Percentiles rank a stretch among this genome's conserved stretches.
Evolutionary conservation across 2,113 vertebrate species (phyloP).

Genomic region (Microtus ochrogaster): DNA sequence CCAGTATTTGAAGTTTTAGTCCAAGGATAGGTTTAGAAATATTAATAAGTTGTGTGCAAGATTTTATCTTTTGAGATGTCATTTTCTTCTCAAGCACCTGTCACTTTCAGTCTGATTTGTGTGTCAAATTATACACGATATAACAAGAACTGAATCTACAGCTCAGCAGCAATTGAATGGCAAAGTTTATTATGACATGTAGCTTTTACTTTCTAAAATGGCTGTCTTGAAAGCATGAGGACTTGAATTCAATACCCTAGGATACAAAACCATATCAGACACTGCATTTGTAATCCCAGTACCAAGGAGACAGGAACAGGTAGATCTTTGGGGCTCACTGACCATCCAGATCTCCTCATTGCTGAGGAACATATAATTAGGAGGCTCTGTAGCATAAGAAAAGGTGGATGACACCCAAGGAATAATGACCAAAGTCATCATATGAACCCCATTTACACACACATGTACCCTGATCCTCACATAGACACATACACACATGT

Average conservation of each 20-base stretch:
- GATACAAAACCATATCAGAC: background rate
- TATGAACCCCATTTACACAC: background rate
- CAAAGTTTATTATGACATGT: conserved; percentile 51
- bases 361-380: background rate
- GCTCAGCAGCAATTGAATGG: conserved; percentile 1
- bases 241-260: background rate
- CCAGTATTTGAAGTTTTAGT: background rate
- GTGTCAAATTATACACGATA: background rate
- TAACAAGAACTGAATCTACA: conserved; percentile 55
- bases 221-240: background rate
- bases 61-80: background rate
- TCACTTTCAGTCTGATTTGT: background rate
- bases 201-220: background rate
- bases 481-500: background rate
- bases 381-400: background rate
- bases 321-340: background rate
- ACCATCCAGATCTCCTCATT: background rate
- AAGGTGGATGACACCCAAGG: too few species aligned
- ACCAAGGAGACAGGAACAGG: background rate
- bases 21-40: background rate
- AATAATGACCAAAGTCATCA: background rate
- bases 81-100: background rate
- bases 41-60: background rate
- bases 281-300: background rate
- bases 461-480: background rate